Base-by-base conservation (phyloP, 2,888 invertebrate species). In the Saturnia japonica region DNA sequence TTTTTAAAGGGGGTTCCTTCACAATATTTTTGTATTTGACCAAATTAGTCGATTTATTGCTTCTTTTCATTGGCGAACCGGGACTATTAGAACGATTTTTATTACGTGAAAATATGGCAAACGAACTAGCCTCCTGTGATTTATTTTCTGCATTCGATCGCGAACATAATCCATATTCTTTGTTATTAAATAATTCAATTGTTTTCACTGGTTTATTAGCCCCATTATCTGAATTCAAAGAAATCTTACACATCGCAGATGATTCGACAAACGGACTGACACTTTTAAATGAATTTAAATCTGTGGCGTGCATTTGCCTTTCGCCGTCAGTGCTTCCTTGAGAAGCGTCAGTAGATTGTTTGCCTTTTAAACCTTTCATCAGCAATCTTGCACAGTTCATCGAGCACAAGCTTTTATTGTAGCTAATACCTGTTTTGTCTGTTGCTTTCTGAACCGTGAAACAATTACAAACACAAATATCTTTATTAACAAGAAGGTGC, bases 41-140 rank as follows among this genome's bases (percentile, higher is more conserved):
- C 54, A 93, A 73, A 75, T 93, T 92, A 0, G 92, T 93, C 0
- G 87, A 91, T 71, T 93, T 93, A 43, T 77, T 89, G 72, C 92
- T 92, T 68, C 77, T 85, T 67, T 77, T 88, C 85, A 93, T 88
- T 1, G 64, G 28, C 0, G 82, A 80, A 25, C 75, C 68, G 1
- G 62, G 28, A 62, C 67, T 42, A 8, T 40, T 66, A 40, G 66
- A 0, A 68, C 69, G 68, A 19, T 71, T 70, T 71, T 80, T 85
- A 70, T 79, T 87, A 34, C 76, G 82, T 0, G 81, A 73, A 72
- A 88, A 85, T 71, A 89, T 86, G 73, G 80, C 89, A 71, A 82
- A 85, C 0, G 87, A 76, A 0, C 84, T 75, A 2, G 83, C 54
- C 25, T 11, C 47, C 28, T 66, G 40, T 28, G 6, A 25, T 60